Conservation (phyloP, 2,113 vertebrate genomes). For the Merops nubicus region DNA sequence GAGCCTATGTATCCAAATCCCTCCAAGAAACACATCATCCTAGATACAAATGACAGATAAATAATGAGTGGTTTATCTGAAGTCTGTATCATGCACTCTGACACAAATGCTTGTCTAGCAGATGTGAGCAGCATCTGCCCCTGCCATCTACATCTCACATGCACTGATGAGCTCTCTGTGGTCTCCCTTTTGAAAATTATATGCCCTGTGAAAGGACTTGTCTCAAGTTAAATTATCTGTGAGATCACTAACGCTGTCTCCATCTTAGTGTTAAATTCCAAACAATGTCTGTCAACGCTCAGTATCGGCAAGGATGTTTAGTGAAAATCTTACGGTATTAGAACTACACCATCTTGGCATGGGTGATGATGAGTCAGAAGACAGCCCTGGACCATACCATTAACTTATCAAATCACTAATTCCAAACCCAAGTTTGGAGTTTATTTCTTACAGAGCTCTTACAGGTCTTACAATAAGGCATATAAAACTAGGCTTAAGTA, state of each 20-base stretch:
- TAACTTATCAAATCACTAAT: not conserved
- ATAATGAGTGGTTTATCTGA: not conserved
- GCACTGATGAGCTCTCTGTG: not conserved
- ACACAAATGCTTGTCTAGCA: not conserved
- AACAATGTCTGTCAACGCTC: not conserved
- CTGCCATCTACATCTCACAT: not conserved
- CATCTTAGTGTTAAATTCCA: not conserved
- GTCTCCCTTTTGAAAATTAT: not conserved
- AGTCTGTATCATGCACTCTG: not conserved
- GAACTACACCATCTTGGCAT: not conserved
- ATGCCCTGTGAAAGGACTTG: not conserved
- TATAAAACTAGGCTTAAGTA: not conserved
- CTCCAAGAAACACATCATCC: not conserved
- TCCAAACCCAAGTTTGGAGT: not conserved
- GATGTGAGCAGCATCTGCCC: not conserved
- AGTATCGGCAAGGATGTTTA: not conserved
- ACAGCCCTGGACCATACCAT: not conserved
- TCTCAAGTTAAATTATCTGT: conserved; percentile 3
- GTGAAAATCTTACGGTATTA: not conserved
- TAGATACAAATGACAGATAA: not conserved
- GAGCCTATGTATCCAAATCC: not conserved
- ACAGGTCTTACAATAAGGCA: not conserved
- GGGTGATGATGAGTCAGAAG: not conserved
- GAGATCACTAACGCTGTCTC: not conserved
- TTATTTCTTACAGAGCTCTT: not conserved